Percentiles rank a stretch among this genome's conserved stretches.
Conservation (phyloP, 2,888 invertebrate genomes). For the Tridacna crocea region DNA sequence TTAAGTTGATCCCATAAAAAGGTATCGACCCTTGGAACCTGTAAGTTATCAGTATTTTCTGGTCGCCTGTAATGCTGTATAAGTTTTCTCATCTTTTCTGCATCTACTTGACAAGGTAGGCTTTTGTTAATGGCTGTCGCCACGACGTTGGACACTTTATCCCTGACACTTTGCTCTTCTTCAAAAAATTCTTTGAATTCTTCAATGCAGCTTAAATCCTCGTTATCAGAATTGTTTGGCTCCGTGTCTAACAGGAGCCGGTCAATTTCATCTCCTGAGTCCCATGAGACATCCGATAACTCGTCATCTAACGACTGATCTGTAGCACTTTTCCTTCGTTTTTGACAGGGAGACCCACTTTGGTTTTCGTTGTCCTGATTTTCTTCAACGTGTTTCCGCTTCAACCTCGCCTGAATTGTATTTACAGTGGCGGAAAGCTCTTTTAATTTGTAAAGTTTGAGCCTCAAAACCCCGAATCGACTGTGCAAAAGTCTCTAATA, state of each 20-base stretch:
- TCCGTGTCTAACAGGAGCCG: not conserved
- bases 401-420: not conserved
- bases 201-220: not conserved
- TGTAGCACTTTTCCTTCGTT: not conserved
- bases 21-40: not conserved
- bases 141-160: not conserved
- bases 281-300: not conserved
- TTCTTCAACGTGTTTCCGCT: not conserved
- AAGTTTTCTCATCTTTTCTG: not conserved
- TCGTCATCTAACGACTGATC: not conserved
- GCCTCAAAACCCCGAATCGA: constrained; percentile 14
- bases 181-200: not conserved
- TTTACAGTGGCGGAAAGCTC: not conserved
- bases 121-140: not conserved
- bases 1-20: constrained; percentile 3
- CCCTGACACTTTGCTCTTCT: not conserved
- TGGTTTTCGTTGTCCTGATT: not conserved
- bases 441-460: not conserved
- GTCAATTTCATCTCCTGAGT: not conserved
- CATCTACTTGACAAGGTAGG: not conserved
- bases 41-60: not conserved
- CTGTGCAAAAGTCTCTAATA: constrained; percentile 1
- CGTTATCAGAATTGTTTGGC: not conserved
- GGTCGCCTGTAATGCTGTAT: not conserved
- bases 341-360: not conserved